phyloP scores from a whole-genome alignment of 2,888 invertebrate species.

The Lepidochrysops patricia region DNA sequence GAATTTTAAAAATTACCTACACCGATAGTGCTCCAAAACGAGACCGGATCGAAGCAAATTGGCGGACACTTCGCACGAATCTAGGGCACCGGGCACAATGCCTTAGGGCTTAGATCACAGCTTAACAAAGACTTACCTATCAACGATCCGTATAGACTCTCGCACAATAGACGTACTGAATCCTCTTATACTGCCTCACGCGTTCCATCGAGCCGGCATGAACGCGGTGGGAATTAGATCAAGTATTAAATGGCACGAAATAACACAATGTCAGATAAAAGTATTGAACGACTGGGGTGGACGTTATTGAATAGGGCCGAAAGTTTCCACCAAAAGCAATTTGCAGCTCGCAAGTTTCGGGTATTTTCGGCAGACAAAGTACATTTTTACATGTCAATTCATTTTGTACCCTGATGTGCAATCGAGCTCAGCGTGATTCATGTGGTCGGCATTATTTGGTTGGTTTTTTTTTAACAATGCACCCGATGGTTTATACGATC shows the following conservation, averaged over 20 bases:
- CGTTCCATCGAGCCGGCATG: neutral
- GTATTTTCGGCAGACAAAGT: neutral
- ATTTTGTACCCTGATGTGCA: slow-evolving; percentile 4
- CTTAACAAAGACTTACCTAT: slow-evolving; percentile 1
- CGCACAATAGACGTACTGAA: neutral
- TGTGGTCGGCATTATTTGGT: slow-evolving; percentile 22
- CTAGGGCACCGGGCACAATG: neutral
- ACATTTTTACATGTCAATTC: neutral
- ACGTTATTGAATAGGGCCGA: too few relatives aligned
- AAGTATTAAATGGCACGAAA: too few relatives aligned
- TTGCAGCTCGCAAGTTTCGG: neutral
- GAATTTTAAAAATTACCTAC: neutral
- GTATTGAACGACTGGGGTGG: too few relatives aligned
- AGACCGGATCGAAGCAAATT: neutral
- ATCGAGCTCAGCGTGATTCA: slow-evolving; percentile 17
- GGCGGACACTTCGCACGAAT: neutral
- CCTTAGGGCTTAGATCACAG: slow-evolving; percentile 1
- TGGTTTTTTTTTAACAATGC: slow-evolving; percentile 30
- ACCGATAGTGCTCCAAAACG: neutral
- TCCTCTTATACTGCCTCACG: neutral
- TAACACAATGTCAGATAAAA: too few relatives aligned
- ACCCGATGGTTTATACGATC: slow-evolving; percentile 29
- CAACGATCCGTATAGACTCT: neutral
- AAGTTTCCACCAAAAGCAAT: neutral
- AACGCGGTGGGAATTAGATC: neutral